A percentile compares a stretch with the other conserved stretches of the same genome.
Evolutionary conservation across 2,113 vertebrate species (phyloP).

Genomic region (Diadophis punctatus): DNA sequence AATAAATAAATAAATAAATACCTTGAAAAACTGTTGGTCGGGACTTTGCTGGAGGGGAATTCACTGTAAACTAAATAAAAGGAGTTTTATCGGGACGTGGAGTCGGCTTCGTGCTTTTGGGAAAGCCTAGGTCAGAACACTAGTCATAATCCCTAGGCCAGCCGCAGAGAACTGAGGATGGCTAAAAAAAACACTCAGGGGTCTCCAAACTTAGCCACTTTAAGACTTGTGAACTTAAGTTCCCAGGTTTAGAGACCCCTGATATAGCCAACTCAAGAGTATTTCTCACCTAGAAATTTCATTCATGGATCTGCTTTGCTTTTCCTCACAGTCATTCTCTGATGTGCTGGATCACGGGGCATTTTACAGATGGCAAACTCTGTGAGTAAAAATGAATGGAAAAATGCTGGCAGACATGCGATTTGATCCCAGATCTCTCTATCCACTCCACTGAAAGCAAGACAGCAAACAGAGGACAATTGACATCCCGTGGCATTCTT

Average conservation of each 20-base stretch:
- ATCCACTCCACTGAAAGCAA: background rate
- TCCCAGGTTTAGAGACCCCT: no score
- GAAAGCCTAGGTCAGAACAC: no score
- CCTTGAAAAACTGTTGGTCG: no score
- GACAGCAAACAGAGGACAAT: background rate
- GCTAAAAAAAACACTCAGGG: background rate
- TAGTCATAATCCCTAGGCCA: background rate
- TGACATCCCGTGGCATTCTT: background rate
- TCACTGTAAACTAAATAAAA: no score
- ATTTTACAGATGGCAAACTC: background rate
- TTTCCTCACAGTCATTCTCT: background rate
- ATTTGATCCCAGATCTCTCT: background rate
- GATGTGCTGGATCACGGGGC: background rate
- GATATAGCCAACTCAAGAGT: background rate
- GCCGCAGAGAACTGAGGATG: background rate
- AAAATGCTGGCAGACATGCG: background rate
- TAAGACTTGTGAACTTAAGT: no score
- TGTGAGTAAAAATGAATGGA: no score
- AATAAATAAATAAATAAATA: no score
- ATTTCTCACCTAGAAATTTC: background rate
- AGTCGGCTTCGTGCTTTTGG: no score
- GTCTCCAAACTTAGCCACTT: no score
- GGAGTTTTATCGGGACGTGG: no score
- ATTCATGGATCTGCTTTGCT: background rate
- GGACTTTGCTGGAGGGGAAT: no score